Evolutionary conservation across 2,888 invertebrate species (phyloP).

Genomic region (Cerastis leucographa): DNA sequence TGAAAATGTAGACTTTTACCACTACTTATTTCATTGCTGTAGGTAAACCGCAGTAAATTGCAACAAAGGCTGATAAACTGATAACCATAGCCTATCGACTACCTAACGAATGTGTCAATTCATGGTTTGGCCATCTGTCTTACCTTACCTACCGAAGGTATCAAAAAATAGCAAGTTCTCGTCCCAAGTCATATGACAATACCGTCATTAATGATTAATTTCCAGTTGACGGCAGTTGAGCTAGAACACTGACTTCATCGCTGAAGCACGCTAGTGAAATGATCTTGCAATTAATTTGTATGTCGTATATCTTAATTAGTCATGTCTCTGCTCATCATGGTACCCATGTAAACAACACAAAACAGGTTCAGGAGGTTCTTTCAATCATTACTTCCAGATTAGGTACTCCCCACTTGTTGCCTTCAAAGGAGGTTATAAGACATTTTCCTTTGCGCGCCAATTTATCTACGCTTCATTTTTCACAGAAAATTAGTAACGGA

Average conservation of each 20-base stretch:
- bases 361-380: conserved; percentile 33
- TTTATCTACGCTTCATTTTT: not conserved
- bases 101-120: not conserved
- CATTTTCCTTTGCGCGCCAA: conserved; percentile 10
- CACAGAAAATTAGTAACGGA: not conserved
- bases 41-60: no score
- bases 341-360: conserved; percentile 34
- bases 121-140: not conserved
- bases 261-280: conserved; percentile 71
- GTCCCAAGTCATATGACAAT: conserved; percentile 57
- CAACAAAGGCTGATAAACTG: not conserved
- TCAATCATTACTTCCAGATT: conserved; percentile 14
- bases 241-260: conserved; percentile 76
- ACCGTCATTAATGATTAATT: conserved; percentile 69
- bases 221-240: conserved; percentile 77
- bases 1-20: no score
- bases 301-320: conserved; percentile 74
- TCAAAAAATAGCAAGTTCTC: conserved; percentile 18
- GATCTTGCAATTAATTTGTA: conserved; percentile 75
- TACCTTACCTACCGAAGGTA: not conserved
- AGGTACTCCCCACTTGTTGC: conserved; percentile 1
- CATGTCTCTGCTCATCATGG: conserved; percentile 32
- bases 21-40: not conserved
- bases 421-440: not conserved
- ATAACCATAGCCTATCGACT: not conserved